Evolutionary conservation across 2,888 invertebrate species (phyloP).

Genomic region (Drosophila parthenogenetica): DNA sequence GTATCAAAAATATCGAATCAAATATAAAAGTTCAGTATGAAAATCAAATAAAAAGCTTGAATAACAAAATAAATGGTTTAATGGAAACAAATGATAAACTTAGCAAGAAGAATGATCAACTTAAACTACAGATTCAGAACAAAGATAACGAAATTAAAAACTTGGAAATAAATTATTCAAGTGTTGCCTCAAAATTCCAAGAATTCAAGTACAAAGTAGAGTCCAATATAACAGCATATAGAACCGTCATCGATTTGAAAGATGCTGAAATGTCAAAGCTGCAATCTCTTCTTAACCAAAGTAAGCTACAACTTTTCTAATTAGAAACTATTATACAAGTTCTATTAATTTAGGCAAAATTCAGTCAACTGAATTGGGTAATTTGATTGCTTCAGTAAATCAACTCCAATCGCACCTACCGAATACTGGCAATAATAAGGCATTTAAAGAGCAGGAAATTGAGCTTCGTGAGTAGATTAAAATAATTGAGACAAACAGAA

Average conservation of each 20-base stretch:
- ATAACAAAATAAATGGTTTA: background rate
- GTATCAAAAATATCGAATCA: background rate
- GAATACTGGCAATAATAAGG: background rate
- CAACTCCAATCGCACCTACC: background rate
- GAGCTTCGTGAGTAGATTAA: background rate
- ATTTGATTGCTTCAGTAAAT: background rate
- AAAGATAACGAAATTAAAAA: background rate
- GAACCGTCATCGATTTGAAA: background rate
- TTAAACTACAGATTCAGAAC: background rate
- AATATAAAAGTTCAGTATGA: background rate
- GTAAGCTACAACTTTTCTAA: background rate
- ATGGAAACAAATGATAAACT: background rate
- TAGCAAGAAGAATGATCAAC: background rate
- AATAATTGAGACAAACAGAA: background rate
- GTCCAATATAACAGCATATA: background rate
- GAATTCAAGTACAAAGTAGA: background rate
- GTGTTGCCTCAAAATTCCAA: background rate
- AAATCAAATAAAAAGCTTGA: background rate
- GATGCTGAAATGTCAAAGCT: background rate
- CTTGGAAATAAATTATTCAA: background rate
- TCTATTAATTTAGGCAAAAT: background rate
- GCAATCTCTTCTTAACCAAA: background rate
- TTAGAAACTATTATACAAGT: background rate
- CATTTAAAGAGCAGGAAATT: background rate
- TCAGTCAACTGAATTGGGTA: background rate